Evolutionary conservation across 1,140 invertebrate genomes (phyloP), one percentile per base, ranked within the genome.

Genomic region (Oryzaephilus surinamensis): DNA sequence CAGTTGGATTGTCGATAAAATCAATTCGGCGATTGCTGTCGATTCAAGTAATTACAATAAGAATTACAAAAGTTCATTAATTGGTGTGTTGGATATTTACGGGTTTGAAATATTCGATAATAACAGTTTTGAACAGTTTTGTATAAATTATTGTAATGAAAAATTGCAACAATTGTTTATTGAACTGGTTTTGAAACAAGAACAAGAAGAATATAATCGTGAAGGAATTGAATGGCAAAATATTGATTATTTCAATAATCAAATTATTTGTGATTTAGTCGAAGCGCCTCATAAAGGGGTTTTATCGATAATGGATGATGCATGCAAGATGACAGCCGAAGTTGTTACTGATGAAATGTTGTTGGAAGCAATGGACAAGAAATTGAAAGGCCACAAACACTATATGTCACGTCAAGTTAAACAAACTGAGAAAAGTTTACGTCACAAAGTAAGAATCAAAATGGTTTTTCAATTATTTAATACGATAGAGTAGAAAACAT

Each of bases 61-160:
- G 54, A 67, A 63, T n/a, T 78, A 78, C 43, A 76, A 74, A 51
- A 81, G 82, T 57, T 89, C 85, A 1, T 75, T 96, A 1, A 97
- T 97, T 49, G 92, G 93, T 12, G 92, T 97, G 2, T 66, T 97
- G 15, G 93, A 97, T 56, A 97, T 97, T 56, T 97, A 97, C 61
- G 94, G 94, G 10, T 97, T 97, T 67, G 93, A 97, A 71, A 93
- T 97, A 43, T 95, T 97, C 64, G 88, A 96, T 38, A 74, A 75
- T 5, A 96, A 97, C 62, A 91, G 85, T 54, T 95, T 96, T 66
- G 91, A 96, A 63, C 91, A 96, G 58, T 77, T 77, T 60, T 95
- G 91, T 59, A 97, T 97, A 52, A 96, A 96, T 62, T 96, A 96
- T 65, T 96, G 92, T 52, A 97, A 96, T 62, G 92, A 97, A 66